These are phyloP conservation scores for Prosopocoilus inquinatus DNA, from an alignment of 2,888 invertebrate genomes.

Conservation along the genomic window DNA sequence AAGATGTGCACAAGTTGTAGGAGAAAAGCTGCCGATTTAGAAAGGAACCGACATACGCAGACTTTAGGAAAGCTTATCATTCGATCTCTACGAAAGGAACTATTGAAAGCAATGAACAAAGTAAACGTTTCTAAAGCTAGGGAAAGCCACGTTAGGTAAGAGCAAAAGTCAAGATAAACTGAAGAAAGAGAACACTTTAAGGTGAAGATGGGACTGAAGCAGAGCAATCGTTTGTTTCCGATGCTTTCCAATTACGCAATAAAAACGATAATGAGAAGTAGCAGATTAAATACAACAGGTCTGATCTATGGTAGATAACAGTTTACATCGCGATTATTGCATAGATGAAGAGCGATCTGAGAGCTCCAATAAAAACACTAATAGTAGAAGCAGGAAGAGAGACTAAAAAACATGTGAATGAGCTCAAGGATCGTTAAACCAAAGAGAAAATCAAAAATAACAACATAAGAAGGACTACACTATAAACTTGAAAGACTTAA, in stretches of 20 bases:
- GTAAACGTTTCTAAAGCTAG: too few relatives aligned
- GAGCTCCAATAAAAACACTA: background rate
- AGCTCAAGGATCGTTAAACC: background rate
- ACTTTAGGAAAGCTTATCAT: too few relatives aligned
- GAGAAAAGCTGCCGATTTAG: too few relatives aligned
- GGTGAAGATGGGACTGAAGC: background rate
- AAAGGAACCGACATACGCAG: too few relatives aligned
- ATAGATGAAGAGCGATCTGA: background rate
- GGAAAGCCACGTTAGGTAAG: too few relatives aligned
- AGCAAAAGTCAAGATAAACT: too few relatives aligned
- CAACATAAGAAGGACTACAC: background rate
- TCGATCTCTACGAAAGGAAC: too few relatives aligned
- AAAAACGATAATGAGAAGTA: background rate
- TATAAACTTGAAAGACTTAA: background rate
- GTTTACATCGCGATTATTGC: background rate
- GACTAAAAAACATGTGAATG: background rate
- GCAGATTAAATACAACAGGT: background rate
- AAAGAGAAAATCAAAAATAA: background rate
- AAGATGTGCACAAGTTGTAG: too few relatives aligned
- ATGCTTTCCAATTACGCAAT: background rate
- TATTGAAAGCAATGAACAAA: too few relatives aligned
- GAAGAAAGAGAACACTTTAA: background rate
- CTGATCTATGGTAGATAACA: background rate
- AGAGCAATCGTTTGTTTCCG: background rate
- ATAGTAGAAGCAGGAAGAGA: background rate